Evolutionary conservation across 2,797 vertebrate species (phyloP).

Genomic region (Lepilemur ruficaudatus): DNA sequence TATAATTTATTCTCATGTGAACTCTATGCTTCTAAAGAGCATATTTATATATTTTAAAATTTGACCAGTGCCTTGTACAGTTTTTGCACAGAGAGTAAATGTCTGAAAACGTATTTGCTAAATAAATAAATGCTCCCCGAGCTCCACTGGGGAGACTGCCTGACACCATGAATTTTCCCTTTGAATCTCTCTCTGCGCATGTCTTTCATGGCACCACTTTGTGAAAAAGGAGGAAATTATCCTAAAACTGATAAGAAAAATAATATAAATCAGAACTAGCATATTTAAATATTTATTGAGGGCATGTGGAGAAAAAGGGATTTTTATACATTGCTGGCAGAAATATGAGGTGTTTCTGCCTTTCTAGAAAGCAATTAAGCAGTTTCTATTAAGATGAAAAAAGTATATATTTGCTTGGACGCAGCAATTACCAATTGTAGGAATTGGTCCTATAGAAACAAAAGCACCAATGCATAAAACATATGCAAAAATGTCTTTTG

Average conservation of each 20-base stretch:
- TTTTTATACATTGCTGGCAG: constrained; percentile 8
- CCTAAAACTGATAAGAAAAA: constrained; percentile 49
- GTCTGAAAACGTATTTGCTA: not conserved
- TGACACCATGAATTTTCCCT: not conserved
- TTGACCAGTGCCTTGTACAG: not conserved
- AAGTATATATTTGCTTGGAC: not conserved
- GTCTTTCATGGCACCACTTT: not conserved
- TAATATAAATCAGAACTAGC: constrained; percentile 50
- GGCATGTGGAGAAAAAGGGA: not conserved
- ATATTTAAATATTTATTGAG: constrained; percentile 57
- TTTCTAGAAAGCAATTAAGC: constrained; percentile 40
- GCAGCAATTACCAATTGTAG: constrained; percentile 12
- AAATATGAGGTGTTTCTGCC: constrained; percentile 40
- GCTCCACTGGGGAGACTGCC: not conserved
- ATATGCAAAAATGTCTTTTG: not conserved
- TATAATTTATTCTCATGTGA: not conserved
- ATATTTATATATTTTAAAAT: constrained; percentile 18
- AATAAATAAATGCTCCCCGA: not conserved
- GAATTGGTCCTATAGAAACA: constrained; percentile 19
- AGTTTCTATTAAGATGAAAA: constrained; percentile 40
- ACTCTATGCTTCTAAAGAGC: not conserved
- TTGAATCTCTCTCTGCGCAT: not conserved
- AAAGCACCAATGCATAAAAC: not conserved
- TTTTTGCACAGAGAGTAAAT: not conserved
- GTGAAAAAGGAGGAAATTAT: constrained; percentile 30